Evolutionary conservation across 1,140 invertebrate genomes (phyloP), one percentile per base, ranked within the genome.

Genomic region (Drosophila repleta): DNA sequence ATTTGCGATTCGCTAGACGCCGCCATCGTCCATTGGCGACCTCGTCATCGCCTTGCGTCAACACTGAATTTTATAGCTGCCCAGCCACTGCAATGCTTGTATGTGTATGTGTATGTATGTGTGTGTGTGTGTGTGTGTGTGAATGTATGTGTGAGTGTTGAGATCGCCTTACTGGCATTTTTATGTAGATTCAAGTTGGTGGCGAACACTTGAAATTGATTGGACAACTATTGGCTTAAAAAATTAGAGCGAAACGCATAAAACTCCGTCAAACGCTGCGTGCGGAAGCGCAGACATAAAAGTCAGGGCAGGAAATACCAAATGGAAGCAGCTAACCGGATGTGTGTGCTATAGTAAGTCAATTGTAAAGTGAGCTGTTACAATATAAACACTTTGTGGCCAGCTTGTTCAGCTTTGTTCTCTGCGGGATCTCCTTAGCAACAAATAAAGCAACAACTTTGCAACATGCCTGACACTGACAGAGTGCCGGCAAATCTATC

Each of bases 161-260:
- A 24, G 49, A 41, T 51, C 46, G 26, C 35, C 37, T 43, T 41
- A 46, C 43, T 43, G 41, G 51, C 56, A 80, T 64, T 78, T 82
- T 87, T 88, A 87, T 87, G 82, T 82, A 87, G 82, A 88, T 88
- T 87, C 72, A 79, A 79, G 72, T 73, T 87, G 81, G 69, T 78
- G 75, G 76, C 68, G 49, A 76, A 48, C 68, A 74, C 83, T 83
- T 73, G 76, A 88, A 88, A 79, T 87, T 87, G 83, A 88, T 87
- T 88, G 83, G 78, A 88, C 65, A 87, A 88, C 65, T 87, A 87
- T 87, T 78, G 79, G 75, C 67, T 84, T 75, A 73, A 73, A 79
- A 87, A 82, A 87, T 87, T 87, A 82, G 79, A 87, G 78, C 82
- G 79, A 56, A 63, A 78, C 78, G 58, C 82, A 87, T 85, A 82